phyloP scores from a whole-genome alignment of 2,113 vertebrate species.

The Entomyzon cyanotis region DNA sequence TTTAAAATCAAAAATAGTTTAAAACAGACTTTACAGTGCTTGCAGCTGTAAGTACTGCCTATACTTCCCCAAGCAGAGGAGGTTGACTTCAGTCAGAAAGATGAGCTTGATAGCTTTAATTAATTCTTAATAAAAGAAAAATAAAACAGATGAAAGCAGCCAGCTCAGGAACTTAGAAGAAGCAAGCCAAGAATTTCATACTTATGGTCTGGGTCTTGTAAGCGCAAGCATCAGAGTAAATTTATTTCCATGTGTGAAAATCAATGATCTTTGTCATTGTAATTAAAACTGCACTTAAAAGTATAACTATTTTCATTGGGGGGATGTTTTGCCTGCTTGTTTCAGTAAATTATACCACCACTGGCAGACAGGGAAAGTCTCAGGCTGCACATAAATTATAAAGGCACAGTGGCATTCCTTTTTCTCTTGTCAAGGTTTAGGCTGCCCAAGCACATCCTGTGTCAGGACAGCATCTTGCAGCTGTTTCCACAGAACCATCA shows the following conservation, averaged over 20 bases:
- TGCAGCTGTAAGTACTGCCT: neutral
- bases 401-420: neutral
- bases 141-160: neutral
- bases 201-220: neutral
- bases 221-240: neutral
- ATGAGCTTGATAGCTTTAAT: constrained; percentile 16
- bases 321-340: neutral
- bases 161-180: neutral
- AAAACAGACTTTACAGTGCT: neutral
- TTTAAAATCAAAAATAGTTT: neutral
- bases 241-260: constrained; percentile 14
- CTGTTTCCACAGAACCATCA: neutral
- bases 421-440: neutral
- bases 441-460: neutral
- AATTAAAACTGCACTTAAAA: neutral
- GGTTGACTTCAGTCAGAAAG: neutral
- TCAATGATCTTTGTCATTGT: neutral
- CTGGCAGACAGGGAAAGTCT: neutral
- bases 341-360: neutral
- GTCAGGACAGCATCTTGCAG: neutral
- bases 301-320: neutral
- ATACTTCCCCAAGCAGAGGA: neutral
- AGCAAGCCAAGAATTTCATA: neutral
- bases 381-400: neutral
- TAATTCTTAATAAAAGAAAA: constrained; percentile 22